Evolutionary conservation across 2,888 invertebrate genomes (phyloP).

Genomic region (Archips crataeganus): DNA sequence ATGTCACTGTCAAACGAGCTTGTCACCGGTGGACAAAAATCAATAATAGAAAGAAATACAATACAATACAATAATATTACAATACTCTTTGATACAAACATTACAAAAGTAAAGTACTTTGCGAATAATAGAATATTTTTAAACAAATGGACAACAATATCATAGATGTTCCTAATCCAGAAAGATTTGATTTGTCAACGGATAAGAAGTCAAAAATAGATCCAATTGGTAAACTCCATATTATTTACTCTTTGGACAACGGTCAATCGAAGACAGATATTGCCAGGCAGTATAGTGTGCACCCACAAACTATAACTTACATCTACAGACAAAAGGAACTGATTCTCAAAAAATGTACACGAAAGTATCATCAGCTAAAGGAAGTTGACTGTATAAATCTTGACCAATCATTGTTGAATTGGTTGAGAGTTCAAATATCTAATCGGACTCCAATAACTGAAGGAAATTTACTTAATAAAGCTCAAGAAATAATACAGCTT

Average conservation of each 20-base stretch:
- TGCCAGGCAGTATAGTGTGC: constrained; percentile 56
- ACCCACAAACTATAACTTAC: constrained; percentile 53
- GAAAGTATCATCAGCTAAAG: constrained; percentile 49
- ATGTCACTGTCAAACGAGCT: too few species aligned
- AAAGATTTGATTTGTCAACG: neutral
- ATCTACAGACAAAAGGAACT: constrained; percentile 57
- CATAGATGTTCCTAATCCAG: neutral
- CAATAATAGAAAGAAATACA: too few species aligned
- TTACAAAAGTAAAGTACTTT: too few species aligned
- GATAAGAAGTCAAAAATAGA: constrained; percentile 51
- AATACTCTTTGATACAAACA: too few species aligned
- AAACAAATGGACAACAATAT: too few species aligned
- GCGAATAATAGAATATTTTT: too few species aligned
- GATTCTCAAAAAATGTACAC: constrained; percentile 53
- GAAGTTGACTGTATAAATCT: constrained; percentile 49
- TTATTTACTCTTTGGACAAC: constrained; percentile 58
- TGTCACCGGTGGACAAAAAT: too few species aligned
- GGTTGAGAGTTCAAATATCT: constrained; percentile 53
- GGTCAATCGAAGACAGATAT: constrained; percentile 56
- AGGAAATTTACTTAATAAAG: constrained; percentile 50
- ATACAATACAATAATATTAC: too few species aligned
- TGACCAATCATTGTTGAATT: constrained; percentile 54
- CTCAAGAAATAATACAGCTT: constrained; percentile 51
- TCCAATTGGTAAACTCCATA: constrained; percentile 53
- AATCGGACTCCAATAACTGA: constrained; percentile 51